Conservation (phyloP, 2,888 invertebrate species). For the Lydus trimaculatus region DNA sequence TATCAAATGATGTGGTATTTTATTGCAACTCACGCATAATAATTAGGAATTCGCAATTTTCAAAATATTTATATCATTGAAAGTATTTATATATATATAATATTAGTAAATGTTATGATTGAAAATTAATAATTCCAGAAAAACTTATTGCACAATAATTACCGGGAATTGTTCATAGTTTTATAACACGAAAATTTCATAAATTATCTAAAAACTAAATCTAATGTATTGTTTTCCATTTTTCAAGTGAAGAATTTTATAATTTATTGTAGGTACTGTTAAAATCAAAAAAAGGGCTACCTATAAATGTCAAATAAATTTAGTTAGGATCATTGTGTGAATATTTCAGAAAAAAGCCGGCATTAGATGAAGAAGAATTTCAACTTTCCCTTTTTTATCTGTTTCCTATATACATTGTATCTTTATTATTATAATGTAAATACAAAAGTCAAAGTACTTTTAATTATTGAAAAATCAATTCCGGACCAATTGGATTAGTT, state of each 20-base stretch:
- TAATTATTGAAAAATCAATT: background rate
- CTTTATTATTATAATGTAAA: background rate
- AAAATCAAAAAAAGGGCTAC: background rate
- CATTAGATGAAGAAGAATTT: background rate
- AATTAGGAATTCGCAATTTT: background rate
- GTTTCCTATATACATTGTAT: background rate
- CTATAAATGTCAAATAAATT: background rate
- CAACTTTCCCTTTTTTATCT: constrained; percentile 2
- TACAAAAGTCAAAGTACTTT: constrained; percentile 2
- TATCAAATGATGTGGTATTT: background rate
- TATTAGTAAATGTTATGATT: background rate
- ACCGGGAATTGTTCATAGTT: background rate
- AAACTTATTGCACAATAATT: constrained; percentile 1
- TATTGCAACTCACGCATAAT: constrained; percentile 3
- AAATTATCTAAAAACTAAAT: constrained; percentile 5
- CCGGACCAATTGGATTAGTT: background rate
- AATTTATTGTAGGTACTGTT: background rate
- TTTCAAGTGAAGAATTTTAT: background rate
- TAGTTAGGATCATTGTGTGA: background rate
- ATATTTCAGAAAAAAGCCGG: background rate
- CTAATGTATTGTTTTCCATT: background rate
- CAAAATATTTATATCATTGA: background rate
- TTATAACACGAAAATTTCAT: background rate
- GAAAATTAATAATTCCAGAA: background rate
- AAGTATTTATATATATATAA: background rate